Evolutionary conservation across 2,113 vertebrate genomes (phyloP), one percentile per base, ranked within the genome.

Genomic region (Bombycilla garrulus): DNA sequence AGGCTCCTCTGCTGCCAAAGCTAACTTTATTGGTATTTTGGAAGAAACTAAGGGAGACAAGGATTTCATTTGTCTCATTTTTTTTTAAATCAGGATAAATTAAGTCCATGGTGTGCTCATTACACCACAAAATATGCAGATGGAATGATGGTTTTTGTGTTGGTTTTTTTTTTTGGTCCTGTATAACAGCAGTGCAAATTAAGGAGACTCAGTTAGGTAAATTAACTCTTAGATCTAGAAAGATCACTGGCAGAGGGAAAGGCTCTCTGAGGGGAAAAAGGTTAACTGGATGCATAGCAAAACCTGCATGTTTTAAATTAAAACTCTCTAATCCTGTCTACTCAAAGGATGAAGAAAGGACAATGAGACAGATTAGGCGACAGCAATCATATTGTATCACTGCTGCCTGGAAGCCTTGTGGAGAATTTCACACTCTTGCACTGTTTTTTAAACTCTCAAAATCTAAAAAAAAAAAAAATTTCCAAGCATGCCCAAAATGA

Each of bases 271-370:
- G 72, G 79, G 77, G 72, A 92, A 78, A 93, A 96, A 96, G 82
- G 88, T 94, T 96, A 96, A 96, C 83, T 81, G 88, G 33, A 88
- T 94, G 86, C 76, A 93, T 18, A 92, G 69, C 64, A 95, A 93
- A 96, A 95, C 58, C 86, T 92, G 86, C 82, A 71, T 95, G 74
- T 94, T 94, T 96, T 90, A 94, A 92, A 77, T 92, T 93, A 93
- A 93, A 96, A 94, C 71, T 70, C 84, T 90, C 76, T 88, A 95
- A 96, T 93, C 92, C 90, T 71, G 51, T 74, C 94, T 83, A 77
- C 82, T 91, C 82, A 86, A 95, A 96, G 71, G 94, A 86, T 88
- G 93, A 96, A 90, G 88, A 96, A 93, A 96, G 85, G 64, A 92
- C 85, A 85, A 74, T 64, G 61, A 95, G 70, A 67, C 45, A 90